A percentile compares a stretch with the other conserved stretches of the same genome.
Evolutionary conservation across 2,113 vertebrate species (phyloP).

Genomic region (Syrrhaptes paradoxus): DNA sequence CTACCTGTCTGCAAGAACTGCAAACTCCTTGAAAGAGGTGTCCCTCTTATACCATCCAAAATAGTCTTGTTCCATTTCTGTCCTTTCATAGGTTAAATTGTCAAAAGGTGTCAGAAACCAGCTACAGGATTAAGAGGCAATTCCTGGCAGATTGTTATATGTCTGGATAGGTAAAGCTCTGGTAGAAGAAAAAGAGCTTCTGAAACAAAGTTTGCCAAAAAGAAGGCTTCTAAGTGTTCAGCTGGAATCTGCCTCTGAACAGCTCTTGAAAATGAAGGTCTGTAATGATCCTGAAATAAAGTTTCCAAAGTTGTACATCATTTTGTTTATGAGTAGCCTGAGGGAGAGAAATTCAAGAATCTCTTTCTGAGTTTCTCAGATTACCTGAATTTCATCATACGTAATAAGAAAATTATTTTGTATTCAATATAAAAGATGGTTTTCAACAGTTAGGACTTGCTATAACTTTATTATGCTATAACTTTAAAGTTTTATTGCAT

Average conservation of each 20-base stretch:
- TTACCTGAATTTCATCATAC: conserved; percentile 54
- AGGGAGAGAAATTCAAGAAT: conserved; percentile 57
- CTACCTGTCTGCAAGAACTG: not conserved
- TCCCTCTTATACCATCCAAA: not conserved
- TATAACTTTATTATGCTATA: conserved; percentile 32
- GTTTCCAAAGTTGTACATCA: conserved; percentile 44
- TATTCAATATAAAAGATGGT: conserved; percentile 43
- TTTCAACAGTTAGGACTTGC: conserved; percentile 57
- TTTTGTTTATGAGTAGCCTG: conserved; percentile 64
- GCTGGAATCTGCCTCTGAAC: conserved; percentile 29
- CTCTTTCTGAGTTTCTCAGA: conserved; percentile 55
- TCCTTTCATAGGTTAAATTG: not conserved
- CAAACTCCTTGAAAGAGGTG: not conserved
- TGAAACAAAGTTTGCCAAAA: not conserved
- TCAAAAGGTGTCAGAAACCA: not conserved
- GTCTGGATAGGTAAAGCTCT: not conserved
- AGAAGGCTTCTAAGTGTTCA: not conserved
- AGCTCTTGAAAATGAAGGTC: conserved; percentile 26
- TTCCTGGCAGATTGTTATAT: not conserved
- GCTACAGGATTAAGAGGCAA: not conserved
- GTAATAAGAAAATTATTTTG: conserved; percentile 65
- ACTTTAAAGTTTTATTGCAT: conserved; percentile 8
- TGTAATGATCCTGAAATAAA: conserved; percentile 42
- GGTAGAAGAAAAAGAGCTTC: not conserved
- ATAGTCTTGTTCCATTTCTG: not conserved